Percentiles rank a stretch among this genome's conserved stretches.
Evolutionary conservation across 2,888 invertebrate genomes (phyloP).

Genomic region (Platerodrilus igneus): DNA sequence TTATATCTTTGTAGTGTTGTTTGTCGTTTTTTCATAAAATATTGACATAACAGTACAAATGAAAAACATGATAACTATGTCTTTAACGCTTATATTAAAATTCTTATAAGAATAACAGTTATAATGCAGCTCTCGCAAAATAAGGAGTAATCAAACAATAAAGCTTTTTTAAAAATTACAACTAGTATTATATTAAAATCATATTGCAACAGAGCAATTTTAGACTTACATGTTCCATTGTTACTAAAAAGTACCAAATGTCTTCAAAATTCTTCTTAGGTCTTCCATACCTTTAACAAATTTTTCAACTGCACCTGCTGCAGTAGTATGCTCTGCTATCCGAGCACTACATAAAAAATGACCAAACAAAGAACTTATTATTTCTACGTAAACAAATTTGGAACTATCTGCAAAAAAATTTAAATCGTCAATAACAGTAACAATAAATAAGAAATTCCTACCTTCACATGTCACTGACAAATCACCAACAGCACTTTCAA

Average conservation of each 20-base stretch:
- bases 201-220: no score
- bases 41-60: no score
- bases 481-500: constrained; percentile 33
- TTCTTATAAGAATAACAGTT: constrained; percentile 1
- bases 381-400: constrained; percentile 31
- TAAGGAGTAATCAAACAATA: neutral
- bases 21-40: no score
- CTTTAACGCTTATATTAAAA: no score
- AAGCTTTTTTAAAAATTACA: no score
- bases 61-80: no score
- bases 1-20: no score
- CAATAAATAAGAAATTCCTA: constrained; percentile 18
- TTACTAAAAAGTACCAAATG: constrained; percentile 40
- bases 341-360: constrained; percentile 38
- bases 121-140: neutral
- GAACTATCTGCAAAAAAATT: no score
- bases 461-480: constrained; percentile 20
- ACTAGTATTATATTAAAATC: constrained; percentile 6
- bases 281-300: constrained; percentile 38
- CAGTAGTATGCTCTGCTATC: constrained; percentile 40
- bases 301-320: constrained; percentile 36
- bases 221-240: constrained; percentile 42
- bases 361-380: constrained; percentile 36
- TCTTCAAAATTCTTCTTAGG: constrained; percentile 33
- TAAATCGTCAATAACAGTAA: constrained; percentile 4